These are phyloP conservation scores for Odontocolon sp. DNA, from an alignment of 2,888 invertebrate genomes.

Conservation along the genomic window DNA sequence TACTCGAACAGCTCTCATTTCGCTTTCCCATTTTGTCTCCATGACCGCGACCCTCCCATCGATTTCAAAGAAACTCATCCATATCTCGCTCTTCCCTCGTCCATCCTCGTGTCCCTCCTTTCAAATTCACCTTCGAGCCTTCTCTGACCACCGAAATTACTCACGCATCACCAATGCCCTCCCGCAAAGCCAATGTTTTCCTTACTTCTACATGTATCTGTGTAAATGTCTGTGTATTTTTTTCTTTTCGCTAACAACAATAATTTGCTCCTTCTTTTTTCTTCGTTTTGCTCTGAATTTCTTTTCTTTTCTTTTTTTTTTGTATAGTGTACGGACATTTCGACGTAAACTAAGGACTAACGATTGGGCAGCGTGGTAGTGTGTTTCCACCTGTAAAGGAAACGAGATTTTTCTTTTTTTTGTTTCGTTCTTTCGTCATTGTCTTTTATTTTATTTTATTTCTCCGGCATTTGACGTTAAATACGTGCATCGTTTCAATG, in stretches of 20 bases:
- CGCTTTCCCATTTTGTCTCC: too few species aligned
- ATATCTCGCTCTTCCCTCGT: constrained; percentile 61
- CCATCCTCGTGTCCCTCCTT: constrained; percentile 36
- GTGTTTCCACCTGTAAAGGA: constrained; percentile 76
- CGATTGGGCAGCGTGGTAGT: constrained; percentile 79
- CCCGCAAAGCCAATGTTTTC: constrained; percentile 67
- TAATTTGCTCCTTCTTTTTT: constrained; percentile 65
- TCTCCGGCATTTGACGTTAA: constrained; percentile 14
- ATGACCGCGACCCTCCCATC: too few species aligned
- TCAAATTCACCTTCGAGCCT: constrained; percentile 67
- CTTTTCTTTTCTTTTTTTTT: too few species aligned
- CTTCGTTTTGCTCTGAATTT: constrained; percentile 67
- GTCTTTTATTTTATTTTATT: too few species aligned
- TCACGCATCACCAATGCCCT: constrained; percentile 75
- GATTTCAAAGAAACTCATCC: too few species aligned
- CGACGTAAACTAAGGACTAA: constrained; percentile 80
- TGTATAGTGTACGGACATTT: constrained; percentile 76
- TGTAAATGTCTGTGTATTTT: constrained; percentile 30
- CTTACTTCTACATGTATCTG: too few species aligned
- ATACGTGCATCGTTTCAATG: neutral
- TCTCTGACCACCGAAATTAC: constrained; percentile 73
- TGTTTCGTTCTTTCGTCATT: constrained; percentile 1
- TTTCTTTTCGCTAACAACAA: constrained; percentile 76
- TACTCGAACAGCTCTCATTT: too few species aligned
- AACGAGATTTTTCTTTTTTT: constrained; percentile 46